Conservation (phyloP, 2,888 invertebrate species). For the Pterobdella sp. region DNA sequence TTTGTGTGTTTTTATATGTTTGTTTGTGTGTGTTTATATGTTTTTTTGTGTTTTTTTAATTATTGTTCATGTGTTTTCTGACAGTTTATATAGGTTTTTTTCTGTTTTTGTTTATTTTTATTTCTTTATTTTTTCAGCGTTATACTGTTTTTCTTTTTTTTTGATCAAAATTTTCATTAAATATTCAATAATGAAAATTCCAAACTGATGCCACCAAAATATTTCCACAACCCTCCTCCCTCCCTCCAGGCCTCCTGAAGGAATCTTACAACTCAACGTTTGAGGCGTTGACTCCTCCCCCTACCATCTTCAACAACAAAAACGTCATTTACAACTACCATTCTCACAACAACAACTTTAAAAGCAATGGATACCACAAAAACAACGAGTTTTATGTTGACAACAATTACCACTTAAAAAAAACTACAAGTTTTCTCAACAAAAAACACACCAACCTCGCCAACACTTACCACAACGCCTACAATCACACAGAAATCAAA, state of each 20-base stretch:
- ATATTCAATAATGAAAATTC: not conserved
- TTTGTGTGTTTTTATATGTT: not conserved
- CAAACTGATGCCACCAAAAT: not conserved
- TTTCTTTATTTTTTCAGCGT: not conserved
- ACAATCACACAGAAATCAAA: not conserved
- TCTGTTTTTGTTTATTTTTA: not conserved
- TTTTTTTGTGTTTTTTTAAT: not conserved
- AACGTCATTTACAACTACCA: not conserved
- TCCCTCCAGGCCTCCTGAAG: not conserved
- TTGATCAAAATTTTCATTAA: not conserved
- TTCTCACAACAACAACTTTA: not conserved
- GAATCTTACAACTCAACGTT: not conserved
- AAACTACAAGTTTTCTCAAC: not conserved
- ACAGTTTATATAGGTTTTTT: no score
- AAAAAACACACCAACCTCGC: not conserved
- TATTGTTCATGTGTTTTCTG: constrained; percentile 2
- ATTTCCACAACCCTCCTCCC: not conserved
- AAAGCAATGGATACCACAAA: not conserved
- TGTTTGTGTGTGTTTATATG: not conserved
- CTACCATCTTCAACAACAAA: not conserved
- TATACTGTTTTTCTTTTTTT: not conserved
- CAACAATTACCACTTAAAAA: not conserved
- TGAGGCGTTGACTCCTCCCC: not conserved
- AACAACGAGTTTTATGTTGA: not conserved
- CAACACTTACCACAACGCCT: not conserved